Percentiles rank a stretch among this genome's conserved stretches.
phyloP scores from a whole-genome alignment of 2,888 invertebrate species.

The Agrotis puta region DNA sequence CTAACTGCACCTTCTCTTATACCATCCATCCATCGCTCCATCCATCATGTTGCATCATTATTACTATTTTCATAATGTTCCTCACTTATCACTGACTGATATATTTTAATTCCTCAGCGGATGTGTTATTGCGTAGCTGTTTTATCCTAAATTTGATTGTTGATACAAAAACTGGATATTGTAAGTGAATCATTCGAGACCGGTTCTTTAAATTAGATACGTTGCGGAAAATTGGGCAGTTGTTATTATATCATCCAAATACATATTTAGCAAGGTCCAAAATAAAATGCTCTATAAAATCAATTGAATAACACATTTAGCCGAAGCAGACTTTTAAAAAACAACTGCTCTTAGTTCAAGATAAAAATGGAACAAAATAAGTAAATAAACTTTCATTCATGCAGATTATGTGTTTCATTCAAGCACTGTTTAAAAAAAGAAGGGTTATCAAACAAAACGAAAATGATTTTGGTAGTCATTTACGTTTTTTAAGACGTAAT shows the following conservation, averaged over 20 bases:
- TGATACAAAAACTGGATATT: slow-evolving; percentile 26
- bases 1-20: no score
- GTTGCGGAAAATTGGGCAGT: slow-evolving; percentile 14
- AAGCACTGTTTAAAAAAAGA: slow-evolving; percentile 15
- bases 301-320: background rate
- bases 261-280: background rate
- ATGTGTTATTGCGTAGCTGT: slow-evolving; percentile 44
- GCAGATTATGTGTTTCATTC: slow-evolving; percentile 30
- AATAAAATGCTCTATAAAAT: background rate
- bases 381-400: background rate
- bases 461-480: no score
- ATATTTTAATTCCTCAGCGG: slow-evolving; percentile 37
- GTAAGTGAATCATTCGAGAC: slow-evolving; percentile 40
- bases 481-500: slow-evolving; percentile 28
- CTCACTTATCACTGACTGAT: slow-evolving; percentile 55
- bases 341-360: no score
- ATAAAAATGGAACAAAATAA: background rate
- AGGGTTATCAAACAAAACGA: slow-evolving; percentile 5
- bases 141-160: slow-evolving; percentile 24
- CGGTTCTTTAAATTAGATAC: slow-evolving; percentile 38
- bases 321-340: background rate
- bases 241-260: slow-evolving; percentile 8
- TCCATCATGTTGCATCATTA: slow-evolving; percentile 41
- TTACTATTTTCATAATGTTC: slow-evolving; percentile 65
- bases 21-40: slow-evolving; percentile 46